phyloP scores from a whole-genome alignment of 2,797 vertebrate species.

The Onychomys arenicola region DNA sequence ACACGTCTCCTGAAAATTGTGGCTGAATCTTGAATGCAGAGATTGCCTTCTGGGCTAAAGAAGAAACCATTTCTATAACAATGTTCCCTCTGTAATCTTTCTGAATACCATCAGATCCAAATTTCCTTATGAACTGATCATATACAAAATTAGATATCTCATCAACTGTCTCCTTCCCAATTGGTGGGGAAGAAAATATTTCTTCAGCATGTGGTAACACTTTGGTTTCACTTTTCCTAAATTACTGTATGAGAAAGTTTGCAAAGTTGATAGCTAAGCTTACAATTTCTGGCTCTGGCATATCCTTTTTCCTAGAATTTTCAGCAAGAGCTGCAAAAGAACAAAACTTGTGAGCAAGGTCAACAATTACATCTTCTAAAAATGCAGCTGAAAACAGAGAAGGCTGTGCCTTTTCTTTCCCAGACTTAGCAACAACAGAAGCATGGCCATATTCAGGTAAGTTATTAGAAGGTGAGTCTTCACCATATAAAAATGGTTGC shows the following conservation, averaged over 20 bases:
- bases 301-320: conserved; percentile 51
- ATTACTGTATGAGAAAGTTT: conserved; percentile 78
- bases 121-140: conserved; percentile 73
- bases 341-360: conserved; percentile 81
- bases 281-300: conserved; percentile 57
- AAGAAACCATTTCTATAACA: conserved; percentile 71
- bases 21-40: conserved; percentile 80
- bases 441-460: conserved; percentile 10
- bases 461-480: conserved; percentile 35
- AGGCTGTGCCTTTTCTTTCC: conserved; percentile 53
- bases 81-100: conserved; percentile 25
- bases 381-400: conserved; percentile 79
- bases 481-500: conserved; percentile 73
- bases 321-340: conserved; percentile 60
- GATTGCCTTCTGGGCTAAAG: conserved; percentile 78
- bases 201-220: conserved; percentile 77
- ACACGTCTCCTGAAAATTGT: conserved; percentile 81
- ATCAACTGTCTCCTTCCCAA: conserved; percentile 75
- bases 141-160: conserved; percentile 79
- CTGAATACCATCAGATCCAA: conserved; percentile 54
- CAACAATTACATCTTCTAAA: conserved; percentile 82
- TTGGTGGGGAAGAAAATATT: conserved; percentile 70
- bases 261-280: conserved; percentile 75
- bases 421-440: conserved; percentile 9
- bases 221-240: conserved; percentile 79